phyloP scores from a whole-genome alignment of 2,113 vertebrate species.

The Aegithalos caudatus region DNA sequence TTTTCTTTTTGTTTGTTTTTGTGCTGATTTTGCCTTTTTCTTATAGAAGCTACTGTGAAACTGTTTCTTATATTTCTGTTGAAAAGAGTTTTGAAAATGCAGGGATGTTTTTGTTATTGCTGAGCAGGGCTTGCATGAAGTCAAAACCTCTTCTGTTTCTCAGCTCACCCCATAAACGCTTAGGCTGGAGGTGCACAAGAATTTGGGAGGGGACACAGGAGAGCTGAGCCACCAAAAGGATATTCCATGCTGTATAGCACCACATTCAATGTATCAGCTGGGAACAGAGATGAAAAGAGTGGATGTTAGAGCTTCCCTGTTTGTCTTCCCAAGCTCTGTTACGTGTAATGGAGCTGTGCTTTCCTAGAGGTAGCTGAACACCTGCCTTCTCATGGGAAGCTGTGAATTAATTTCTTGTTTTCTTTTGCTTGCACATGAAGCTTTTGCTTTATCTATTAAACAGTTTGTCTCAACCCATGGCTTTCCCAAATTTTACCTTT shows the following conservation, averaged over 20 bases:
- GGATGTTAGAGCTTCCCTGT: fast-evolving
- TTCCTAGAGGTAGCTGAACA: not conserved
- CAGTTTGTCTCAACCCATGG: not conserved
- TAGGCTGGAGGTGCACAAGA: not conserved
- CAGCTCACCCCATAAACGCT: not conserved
- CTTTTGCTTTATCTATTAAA: not conserved
- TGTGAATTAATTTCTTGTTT: not conserved
- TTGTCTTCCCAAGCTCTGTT: not conserved
- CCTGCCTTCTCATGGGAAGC: no score
- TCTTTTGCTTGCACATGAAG: not conserved
- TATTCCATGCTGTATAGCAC: not conserved
- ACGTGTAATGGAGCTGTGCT: fast-evolving
- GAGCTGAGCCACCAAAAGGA: not conserved
- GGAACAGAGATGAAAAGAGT: not conserved
- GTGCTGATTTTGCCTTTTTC: not conserved
- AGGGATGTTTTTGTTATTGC: not conserved
- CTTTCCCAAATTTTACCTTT: not conserved
- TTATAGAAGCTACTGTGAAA: not conserved
- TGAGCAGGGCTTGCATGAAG: not conserved
- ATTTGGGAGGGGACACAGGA: not conserved
- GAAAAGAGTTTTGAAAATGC: not conserved
- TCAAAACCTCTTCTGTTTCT: not conserved
- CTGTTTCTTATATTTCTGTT: not conserved
- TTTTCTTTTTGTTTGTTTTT: not conserved
- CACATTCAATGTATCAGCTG: not conserved